Percentiles rank a stretch among this genome's conserved stretches.
Conservation (phyloP, 2,888 invertebrate genomes). For the Amaurobius ferox region DNA sequence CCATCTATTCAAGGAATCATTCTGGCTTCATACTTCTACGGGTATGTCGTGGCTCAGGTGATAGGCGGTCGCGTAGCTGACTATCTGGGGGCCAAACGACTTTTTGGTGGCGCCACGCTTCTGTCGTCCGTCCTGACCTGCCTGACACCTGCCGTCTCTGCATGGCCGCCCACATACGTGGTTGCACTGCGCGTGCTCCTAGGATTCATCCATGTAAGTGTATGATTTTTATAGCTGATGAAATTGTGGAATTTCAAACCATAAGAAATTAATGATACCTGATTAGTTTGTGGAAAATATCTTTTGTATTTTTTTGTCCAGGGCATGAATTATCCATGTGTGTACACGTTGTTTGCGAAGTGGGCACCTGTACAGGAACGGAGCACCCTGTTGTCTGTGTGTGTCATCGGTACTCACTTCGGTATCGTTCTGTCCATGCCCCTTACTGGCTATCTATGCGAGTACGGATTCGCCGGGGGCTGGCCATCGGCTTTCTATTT, state of each 20-base stretch:
- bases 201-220: constrained; percentile 55
- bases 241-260: no score
- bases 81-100: constrained; percentile 34
- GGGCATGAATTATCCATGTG: constrained; percentile 68
- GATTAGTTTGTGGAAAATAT: no score
- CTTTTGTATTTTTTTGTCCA: not conserved
- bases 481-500: constrained; percentile 85
- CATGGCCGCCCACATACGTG: not conserved
- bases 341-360: constrained; percentile 50
- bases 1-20: constrained; percentile 58
- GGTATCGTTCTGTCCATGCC: constrained; percentile 79
- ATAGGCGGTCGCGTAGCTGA: constrained; percentile 50
- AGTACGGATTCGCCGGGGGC: constrained; percentile 80
- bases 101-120: constrained; percentile 43
- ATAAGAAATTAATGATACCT: no score
- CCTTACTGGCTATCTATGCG: constrained; percentile 81
- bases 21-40: constrained; percentile 58
- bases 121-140: constrained; percentile 42
- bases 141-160: constrained; percentile 29
- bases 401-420: constrained; percentile 64
- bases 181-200: constrained; percentile 10
- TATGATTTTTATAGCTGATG: no score
- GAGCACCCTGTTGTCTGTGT: constrained; percentile 54
- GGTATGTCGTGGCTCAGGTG: constrained; percentile 52
- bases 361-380: constrained; percentile 69